These are phyloP conservation scores for Macrosteles quadrilineatus DNA, from an alignment of 1,140 invertebrate species.

Conservation along the genomic window DNA sequence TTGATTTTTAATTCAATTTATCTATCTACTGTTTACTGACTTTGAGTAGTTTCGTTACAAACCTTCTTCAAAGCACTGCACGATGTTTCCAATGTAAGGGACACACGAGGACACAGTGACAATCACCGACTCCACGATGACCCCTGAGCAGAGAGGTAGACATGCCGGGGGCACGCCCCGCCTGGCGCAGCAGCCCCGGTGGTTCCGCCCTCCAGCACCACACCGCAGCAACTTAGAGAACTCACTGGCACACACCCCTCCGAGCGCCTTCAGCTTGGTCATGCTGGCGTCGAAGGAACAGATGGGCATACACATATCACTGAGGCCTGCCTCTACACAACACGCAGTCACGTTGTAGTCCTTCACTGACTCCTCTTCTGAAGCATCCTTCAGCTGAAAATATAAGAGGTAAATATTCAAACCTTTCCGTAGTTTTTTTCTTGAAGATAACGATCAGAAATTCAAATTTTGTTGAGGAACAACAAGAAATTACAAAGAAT, in stretches of 20 bases:
- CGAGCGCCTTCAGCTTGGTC: slow-evolving; percentile 69
- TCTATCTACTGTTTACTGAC: too few relatives aligned
- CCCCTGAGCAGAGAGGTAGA: slow-evolving; percentile 71
- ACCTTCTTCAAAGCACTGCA: slow-evolving; percentile 85
- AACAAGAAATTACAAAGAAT: too few relatives aligned
- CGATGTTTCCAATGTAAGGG: slow-evolving; percentile 78
- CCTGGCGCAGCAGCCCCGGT: slow-evolving; percentile 69
- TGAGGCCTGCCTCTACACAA: slow-evolving; percentile 68
- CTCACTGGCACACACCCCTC: slow-evolving; percentile 62
- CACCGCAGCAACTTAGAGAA: slow-evolving; percentile 67
- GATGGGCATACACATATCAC: slow-evolving; percentile 72
- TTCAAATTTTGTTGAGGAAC: too few relatives aligned
- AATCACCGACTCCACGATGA: slow-evolving; percentile 54
- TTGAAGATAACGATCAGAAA: too few relatives aligned
- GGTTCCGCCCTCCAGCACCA: slow-evolving; percentile 73
- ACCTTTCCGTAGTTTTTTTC: too few relatives aligned
- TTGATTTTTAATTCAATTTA: too few relatives aligned
- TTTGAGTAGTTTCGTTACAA: too few relatives aligned
- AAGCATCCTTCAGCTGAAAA: slow-evolving; percentile 57
- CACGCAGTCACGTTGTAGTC: slow-evolving; percentile 77
- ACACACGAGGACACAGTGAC: slow-evolving; percentile 64
- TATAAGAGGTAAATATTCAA: too few relatives aligned
- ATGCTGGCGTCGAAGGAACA: slow-evolving; percentile 80
- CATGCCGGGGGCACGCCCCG: slow-evolving; percentile 72
- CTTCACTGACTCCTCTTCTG: slow-evolving; percentile 53